Evolutionary conservation across 2,113 vertebrate genomes (phyloP), one percentile per base, ranked within the genome.

Genomic region (Perca schrenkii): DNA sequence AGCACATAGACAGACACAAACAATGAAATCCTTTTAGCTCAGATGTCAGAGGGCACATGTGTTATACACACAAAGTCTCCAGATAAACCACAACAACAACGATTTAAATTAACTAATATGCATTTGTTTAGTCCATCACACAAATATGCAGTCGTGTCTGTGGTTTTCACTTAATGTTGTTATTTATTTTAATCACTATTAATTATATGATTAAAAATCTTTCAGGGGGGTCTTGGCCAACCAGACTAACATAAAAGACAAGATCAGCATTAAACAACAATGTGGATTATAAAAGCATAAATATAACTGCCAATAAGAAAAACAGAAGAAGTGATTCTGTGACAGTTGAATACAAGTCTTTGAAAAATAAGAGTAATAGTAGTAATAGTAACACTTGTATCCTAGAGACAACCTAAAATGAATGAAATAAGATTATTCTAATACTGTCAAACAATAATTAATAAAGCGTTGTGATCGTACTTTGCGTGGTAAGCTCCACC

Each of bases 1-100:
- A 73, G 40, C 53, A 63, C 54, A 36, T 0, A 57, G 40, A 64
- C 22, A 77, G 31, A 85, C 79, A 77, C 36, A 68, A 50, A 66
- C 58, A 63, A 52, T 57, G 21, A 62, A 73, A 52, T 17, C 17
- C 10, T 57, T 74, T 66, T 5, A n/a, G 10, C 34, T 57, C 15
- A 28, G 2, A 49, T 28, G 63, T 60, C 80, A 64, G 28, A 74
- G 64, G 17, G 28, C 54, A 49, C 1, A 3, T 49, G 19, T 52
- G 57, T 46, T 62, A 65, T 69, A 43, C 43, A 81, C 40, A 17
- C 50, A 15, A 54, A 56, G 21, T 68, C 25, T 46, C 25, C 34
- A 74, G 6, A 40, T 47, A 34, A 63, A 50, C 21, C 6, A 52
- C 25, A 80, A 62, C 16, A 50, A 28, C 22, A 40, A 34, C 28